Base-by-base conservation (phyloP, 2,113 vertebrate genomes). In the Gadus macrocephalus region DNA sequence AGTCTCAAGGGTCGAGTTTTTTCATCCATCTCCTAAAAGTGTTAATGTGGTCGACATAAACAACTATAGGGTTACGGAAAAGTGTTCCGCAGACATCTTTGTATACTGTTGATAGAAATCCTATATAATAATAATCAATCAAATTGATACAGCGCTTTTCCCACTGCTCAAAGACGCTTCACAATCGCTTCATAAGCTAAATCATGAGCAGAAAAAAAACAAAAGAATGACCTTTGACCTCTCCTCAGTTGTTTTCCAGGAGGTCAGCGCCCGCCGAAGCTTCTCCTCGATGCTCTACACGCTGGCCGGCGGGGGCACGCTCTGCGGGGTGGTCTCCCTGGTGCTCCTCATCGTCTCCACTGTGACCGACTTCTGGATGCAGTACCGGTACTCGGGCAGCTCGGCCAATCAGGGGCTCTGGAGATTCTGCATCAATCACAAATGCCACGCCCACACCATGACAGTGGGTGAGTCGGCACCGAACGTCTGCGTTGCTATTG, bases 311-410 rank as follows among this genome's bases (percentile, higher is more conserved):
- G 94, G 93, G 55, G 94, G 92, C 71, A 88, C 91, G 11, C 89
- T 95, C 20, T 93, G 93, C 1, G 92, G 92, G 0, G 85, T 89
- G 66, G 91, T 82, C 0, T 89, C 93, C 63, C 86, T 95, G 6
- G 88, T 93, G 69, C 92, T 94, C 38, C 92, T 95, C 67, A 89
- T 94, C 27, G 87, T 93, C 61, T 91, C 93, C 70, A 94, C 93
- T 0, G 89, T 92, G 1, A 95, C 94, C 0, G 90, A 92, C 75
- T 94, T 90, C 83, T 95, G 94, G 94, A 91, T 93, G 91, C 92
- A 94, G 76, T 92, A 93, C 64, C 88, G 92, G 4, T 93, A 89
- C 62, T 92, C 92, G 0, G 92, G 91, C 0, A 92, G 86, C 78
- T 81, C 85, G 0, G 91, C 91, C 75, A 93, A 90, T 86, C 92